phyloP scores from a whole-genome alignment of 2,113 vertebrate species.

The Sorex fumeus region DNA sequence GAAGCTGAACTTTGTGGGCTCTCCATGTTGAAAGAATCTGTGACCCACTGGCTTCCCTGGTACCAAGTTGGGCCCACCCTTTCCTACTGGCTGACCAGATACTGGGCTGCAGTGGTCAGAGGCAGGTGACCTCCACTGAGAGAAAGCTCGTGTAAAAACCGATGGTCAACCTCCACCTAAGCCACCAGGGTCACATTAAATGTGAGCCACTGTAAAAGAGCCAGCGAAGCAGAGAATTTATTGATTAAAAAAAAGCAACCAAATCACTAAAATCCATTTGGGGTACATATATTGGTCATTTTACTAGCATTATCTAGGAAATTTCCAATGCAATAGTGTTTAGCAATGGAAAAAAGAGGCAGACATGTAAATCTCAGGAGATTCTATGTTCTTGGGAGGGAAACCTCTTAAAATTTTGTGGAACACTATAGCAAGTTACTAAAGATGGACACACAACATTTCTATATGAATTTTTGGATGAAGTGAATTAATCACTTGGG shows the following conservation, averaged over 20 bases:
- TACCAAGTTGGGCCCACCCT: neutral
- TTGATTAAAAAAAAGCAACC: too few species aligned
- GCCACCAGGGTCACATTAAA: too few species aligned
- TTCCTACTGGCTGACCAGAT: neutral
- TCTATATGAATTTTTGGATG: accelerated
- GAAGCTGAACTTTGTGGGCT: neutral
- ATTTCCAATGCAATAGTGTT: neutral
- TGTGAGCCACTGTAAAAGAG: neutral
- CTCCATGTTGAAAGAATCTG: neutral
- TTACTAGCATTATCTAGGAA: neutral
- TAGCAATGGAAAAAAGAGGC: neutral
- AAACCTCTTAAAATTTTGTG: neutral
- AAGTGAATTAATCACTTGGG: neutral
- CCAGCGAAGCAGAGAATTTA: neutral
- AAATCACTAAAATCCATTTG: too few species aligned
- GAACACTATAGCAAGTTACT: neutral
- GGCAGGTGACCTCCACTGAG: neutral
- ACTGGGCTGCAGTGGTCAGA: accelerated
- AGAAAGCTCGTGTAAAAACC: neutral
- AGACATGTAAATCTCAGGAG: neutral
- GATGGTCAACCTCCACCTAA: neutral
- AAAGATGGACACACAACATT: neutral
- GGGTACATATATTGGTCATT: too few species aligned
- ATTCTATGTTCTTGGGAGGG: neutral
- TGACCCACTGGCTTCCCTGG: too few species aligned